Percentiles rank a stretch among this genome's conserved stretches.
phyloP scores from a whole-genome alignment of 2,797 vertebrate genomes.

The Enteromius paludinosus region DNA sequence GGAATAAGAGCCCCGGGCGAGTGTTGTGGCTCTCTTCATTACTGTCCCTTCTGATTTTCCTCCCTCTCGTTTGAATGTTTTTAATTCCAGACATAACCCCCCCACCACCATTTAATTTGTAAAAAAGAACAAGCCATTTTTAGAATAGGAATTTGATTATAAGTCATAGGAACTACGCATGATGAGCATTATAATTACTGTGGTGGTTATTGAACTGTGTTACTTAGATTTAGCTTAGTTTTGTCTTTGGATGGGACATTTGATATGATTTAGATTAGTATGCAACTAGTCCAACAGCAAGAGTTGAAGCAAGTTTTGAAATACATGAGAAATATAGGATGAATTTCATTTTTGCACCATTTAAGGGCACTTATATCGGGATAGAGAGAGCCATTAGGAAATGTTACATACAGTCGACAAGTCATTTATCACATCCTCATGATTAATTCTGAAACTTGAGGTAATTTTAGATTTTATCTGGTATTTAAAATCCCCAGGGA shows the following conservation, averaged over 20 bases:
- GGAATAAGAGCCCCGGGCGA: conserved; percentile 46
- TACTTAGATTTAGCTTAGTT: not conserved
- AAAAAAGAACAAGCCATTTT: conserved; percentile 58
- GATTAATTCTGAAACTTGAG: not conserved
- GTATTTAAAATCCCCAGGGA: not conserved
- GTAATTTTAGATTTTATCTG: not conserved
- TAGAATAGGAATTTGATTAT: conserved; percentile 68
- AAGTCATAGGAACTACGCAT: conserved; percentile 45
- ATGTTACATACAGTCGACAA: not conserved
- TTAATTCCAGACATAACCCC: conserved; percentile 60
- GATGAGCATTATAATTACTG: conserved; percentile 49
- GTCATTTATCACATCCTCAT: not conserved
- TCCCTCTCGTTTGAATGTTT: conserved; percentile 21
- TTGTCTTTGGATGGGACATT: not conserved
- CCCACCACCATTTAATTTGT: conserved; percentile 62
- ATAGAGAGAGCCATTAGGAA: not conserved
- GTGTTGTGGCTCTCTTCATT: conserved; percentile 54
- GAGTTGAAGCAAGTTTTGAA: not conserved
- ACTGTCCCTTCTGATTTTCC: conserved; percentile 46
- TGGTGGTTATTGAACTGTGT: conserved; percentile 31
- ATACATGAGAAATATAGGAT: conserved; percentile 5
- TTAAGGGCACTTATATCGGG: not conserved
- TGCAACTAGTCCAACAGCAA: not conserved
- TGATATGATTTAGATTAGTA: not conserved
- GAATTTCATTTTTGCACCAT: not conserved